Evolutionary conservation across 2,797 vertebrate genomes (phyloP).

Genomic region (Myotis vivesi): DNA sequence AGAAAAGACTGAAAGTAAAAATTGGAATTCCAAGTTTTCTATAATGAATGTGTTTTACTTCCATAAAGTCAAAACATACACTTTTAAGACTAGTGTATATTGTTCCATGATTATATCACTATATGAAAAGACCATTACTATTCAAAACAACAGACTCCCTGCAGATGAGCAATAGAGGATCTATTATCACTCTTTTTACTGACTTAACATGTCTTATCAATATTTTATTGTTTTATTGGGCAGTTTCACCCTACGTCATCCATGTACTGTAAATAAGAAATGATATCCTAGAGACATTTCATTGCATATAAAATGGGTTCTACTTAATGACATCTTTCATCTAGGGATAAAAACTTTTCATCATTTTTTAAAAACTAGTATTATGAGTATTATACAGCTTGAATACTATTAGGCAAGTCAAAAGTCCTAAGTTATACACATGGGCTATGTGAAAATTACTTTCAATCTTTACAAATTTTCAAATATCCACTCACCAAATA

Average conservation of each 20-base stretch:
- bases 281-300: background rate
- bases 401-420: background rate
- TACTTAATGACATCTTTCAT: background rate
- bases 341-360: background rate
- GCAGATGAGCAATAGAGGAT: background rate
- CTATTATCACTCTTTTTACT: background rate
- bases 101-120: background rate
- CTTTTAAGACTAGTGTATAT: background rate
- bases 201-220: background rate
- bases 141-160: background rate
- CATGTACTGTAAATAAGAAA: conserved; percentile 32
- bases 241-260: background rate
- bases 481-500: background rate
- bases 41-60: background rate
- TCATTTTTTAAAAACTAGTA: background rate
- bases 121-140: background rate
- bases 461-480: background rate
- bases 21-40: background rate
- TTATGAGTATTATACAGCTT: background rate
- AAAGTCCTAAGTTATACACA: background rate
- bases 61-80: background rate
- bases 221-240: conserved; percentile 48
- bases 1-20: background rate
- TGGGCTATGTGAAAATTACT: background rate
- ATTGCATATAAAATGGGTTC: background rate